These are phyloP conservation scores for Trichogramma evanescens DNA, from an alignment of 2,888 invertebrate genomes.

Conservation along the genomic window DNA sequence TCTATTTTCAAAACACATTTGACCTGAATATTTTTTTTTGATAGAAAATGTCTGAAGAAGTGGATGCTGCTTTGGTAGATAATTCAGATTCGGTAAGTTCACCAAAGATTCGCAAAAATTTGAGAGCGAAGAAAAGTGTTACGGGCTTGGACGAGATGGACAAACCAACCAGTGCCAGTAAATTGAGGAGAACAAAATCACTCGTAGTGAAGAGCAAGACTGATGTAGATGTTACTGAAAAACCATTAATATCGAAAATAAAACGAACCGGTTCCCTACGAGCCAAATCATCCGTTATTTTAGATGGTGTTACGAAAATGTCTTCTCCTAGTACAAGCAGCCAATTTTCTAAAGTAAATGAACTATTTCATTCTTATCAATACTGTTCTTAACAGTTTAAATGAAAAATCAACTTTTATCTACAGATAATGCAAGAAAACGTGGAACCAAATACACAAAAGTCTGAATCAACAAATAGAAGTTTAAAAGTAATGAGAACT, in stretches of 20 bases:
- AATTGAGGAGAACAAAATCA: conserved; percentile 2
- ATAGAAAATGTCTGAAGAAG: too few relatives aligned
- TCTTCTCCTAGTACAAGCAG: too few relatives aligned
- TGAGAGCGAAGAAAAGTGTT: background rate
- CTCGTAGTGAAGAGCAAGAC: background rate
- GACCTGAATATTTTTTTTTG: too few relatives aligned
- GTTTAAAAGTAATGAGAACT: too few relatives aligned
- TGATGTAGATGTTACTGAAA: background rate
- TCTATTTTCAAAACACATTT: background rate
- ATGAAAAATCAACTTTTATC: background rate
- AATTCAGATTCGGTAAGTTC: background rate
- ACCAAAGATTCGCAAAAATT: background rate
- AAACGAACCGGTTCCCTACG: too few relatives aligned
- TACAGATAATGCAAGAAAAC: conserved; percentile 5
- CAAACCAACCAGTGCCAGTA: background rate
- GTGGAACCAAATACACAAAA: conserved; percentile 2
- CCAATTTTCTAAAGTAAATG: too few relatives aligned
- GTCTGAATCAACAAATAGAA: background rate
- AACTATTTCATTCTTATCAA: too few relatives aligned
- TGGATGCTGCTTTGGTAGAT: background rate
- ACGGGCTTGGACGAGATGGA: background rate
- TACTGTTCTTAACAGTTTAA: too few relatives aligned
- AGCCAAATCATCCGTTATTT: too few relatives aligned
- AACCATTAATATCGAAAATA: too few relatives aligned
- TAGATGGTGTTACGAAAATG: too few relatives aligned